Conservation (phyloP, 1,140 invertebrate genomes). For the Protaetia brevitarsis region DNA sequence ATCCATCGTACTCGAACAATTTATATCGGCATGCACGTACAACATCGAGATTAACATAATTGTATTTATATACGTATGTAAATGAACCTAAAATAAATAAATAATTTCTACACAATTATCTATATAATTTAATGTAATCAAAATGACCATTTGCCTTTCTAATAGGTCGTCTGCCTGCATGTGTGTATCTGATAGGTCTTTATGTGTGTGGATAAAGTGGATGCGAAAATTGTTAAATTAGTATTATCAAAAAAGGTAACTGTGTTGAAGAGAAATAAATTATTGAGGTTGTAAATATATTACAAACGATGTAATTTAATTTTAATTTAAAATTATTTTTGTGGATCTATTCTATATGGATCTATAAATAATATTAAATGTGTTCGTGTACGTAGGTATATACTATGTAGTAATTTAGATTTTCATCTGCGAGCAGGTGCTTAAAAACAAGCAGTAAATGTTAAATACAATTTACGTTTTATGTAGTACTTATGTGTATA, state of each 20-base stretch:
- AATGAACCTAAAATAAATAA: not conserved
- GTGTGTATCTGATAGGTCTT: not conserved
- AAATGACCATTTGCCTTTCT: not conserved
- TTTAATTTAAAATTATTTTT: conserved; percentile 3
- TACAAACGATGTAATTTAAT: not conserved
- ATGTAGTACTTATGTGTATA: not conserved
- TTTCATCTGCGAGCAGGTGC: conserved; percentile 2
- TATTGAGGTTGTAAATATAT: not conserved
- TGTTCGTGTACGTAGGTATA: not conserved
- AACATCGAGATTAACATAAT: not conserved
- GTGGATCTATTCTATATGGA: not conserved
- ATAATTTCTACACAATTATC: too few species aligned
- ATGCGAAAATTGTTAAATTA: conserved; percentile 12
- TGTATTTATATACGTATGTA: not conserved
- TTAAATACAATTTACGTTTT: conserved; percentile 4
- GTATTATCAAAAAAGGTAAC: not conserved
- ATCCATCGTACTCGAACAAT: not conserved
- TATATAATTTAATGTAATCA: not conserved
- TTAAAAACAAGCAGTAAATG: conserved; percentile 1
- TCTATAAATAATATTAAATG: conserved; percentile 11
- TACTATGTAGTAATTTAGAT: not conserved
- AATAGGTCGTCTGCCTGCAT: not conserved
- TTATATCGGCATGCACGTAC: not conserved
- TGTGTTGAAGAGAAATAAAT: conserved; percentile 5
- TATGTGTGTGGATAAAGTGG: not conserved